Conservation (phyloP, 2,113 vertebrate genomes). For the Microcebus murinus region DNA sequence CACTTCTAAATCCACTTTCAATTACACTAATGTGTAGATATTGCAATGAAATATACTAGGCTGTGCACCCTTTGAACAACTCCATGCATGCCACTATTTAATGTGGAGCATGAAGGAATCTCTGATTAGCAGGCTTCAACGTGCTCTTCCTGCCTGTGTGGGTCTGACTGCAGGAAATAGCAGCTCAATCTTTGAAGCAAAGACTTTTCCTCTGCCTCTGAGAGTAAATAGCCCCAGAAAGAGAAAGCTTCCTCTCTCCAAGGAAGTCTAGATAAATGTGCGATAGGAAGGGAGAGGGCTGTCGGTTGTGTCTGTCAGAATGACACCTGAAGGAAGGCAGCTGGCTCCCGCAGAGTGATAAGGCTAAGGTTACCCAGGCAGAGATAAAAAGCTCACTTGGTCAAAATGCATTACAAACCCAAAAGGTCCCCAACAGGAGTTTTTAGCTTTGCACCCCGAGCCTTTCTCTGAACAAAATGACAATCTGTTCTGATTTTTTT, state of each 20-base stretch:
- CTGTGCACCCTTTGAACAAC: not conserved
- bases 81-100: not conserved
- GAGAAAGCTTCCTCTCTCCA: constrained; percentile 55
- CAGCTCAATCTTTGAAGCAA: constrained; percentile 62
- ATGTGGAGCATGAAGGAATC: not conserved
- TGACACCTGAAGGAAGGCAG: constrained; percentile 69
- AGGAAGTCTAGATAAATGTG: constrained; percentile 67
- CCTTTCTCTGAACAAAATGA: constrained; percentile 56
- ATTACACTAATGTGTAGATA: not conserved
- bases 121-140: not conserved
- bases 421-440: constrained; percentile 18
- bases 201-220: constrained; percentile 51
- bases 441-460: constrained; percentile 34
- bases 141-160: not conserved
- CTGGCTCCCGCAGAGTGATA: constrained; percentile 62
- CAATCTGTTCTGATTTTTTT: constrained; percentile 27
- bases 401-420: constrained; percentile 32
- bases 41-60: not conserved
- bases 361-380: constrained; percentile 57
- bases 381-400: constrained; percentile 59
- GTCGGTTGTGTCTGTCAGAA: constrained; percentile 58
- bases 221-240: constrained; percentile 64
- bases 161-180: constrained; percentile 62
- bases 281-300: constrained; percentile 49
- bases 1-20: constrained; percentile 35